Evolutionary conservation across 2,888 invertebrate genomes (phyloP), one percentile per base, ranked within the genome.

Genomic region (Caenorhabditis japonica): DNA sequence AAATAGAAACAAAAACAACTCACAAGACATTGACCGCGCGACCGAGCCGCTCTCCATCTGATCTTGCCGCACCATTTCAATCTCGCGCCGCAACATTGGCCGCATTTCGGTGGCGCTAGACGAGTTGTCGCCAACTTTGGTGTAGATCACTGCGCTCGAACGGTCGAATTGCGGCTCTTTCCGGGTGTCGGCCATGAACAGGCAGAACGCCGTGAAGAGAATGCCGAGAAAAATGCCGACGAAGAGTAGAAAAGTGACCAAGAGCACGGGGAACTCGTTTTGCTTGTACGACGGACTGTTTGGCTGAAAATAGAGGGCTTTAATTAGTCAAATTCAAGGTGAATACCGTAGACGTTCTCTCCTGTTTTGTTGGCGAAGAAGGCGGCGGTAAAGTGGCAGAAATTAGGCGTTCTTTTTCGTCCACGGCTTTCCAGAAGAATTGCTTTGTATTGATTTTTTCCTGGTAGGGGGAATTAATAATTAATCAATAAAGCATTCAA

Each of bases 121-220:
- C 13, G n/a, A 27, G 5, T 19, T n/a, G 7, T 27, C 38, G 33
- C 34, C 39, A 12, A 46, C 55, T 52, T 61, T 61, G n/a, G 47
- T 56, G 39, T 71, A 71, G 8, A 56, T 43, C n/a, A 71, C 41
- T 1, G 58, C 70, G 25, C 58, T 61, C 19, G 61, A 61, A 19
- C 74, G 44, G 44, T 74, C 74, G 30, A 74, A 74, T 17, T 44
- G 62, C 36, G 74, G 74, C 38, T 69, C 52, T 41, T 49, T 61
- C 10, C 51, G 55, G 19, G 61, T 36, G 5, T 41, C 36, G 8
- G 58, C 47, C 41, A 61, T 47, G 30, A 68, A 62, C 17, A 62
- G n/a, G 33, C 52, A 61, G n/a, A 61, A 49, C 0, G 52, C 74
- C 2, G 75, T 64, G 39, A 58, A 34, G 10, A 70, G 27, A 15